Percentiles rank a stretch among this genome's conserved stretches.
Conservation (phyloP, 2,797 vertebrate genomes). For the Dicrostonyx torquatus region DNA sequence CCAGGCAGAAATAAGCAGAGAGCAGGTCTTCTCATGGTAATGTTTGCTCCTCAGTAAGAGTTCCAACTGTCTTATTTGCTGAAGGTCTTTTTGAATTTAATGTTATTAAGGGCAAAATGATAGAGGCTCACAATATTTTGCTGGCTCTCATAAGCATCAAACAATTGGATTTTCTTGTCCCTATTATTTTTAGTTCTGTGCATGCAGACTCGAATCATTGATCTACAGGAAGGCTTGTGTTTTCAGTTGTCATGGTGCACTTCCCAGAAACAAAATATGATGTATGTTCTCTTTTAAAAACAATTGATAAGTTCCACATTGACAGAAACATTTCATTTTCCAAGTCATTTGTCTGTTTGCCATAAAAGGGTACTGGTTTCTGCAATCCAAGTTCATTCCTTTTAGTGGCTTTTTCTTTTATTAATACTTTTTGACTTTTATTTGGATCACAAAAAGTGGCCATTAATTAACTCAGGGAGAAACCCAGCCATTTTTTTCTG, state of each 20-base stretch:
- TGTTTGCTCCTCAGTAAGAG: constrained; percentile 1
- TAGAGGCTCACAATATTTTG: constrained; percentile 31
- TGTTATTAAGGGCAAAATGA: constrained; percentile 51
- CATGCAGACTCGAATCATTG: neutral
- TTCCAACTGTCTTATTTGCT: constrained; percentile 58
- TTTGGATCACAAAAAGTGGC: constrained; percentile 58
- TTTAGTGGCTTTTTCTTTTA: constrained; percentile 67
- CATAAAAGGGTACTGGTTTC: constrained; percentile 55
- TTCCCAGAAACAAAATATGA: constrained; percentile 68
- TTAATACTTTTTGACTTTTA: constrained; percentile 57
- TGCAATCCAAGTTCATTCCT: constrained; percentile 49
- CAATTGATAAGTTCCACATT: constrained; percentile 70
- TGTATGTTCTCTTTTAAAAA: constrained; percentile 60
- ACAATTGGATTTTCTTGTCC: constrained; percentile 61
- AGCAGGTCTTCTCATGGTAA: neutral
- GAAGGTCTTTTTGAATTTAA: constrained; percentile 53
- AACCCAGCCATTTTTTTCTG: constrained; percentile 44
- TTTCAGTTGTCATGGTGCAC: constrained; percentile 55
- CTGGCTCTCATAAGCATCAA: constrained; percentile 33
- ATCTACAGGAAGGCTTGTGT: constrained; percentile 65
- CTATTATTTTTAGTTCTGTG: constrained; percentile 63
- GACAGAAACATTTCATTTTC: constrained; percentile 70
- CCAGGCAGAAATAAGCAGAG: constrained; percentile 5
- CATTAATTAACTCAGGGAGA: constrained; percentile 68
- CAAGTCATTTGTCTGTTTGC: constrained; percentile 41